These are phyloP conservation scores for Elegia similella DNA, from an alignment of 2,888 invertebrate genomes.

Conservation along the genomic window DNA sequence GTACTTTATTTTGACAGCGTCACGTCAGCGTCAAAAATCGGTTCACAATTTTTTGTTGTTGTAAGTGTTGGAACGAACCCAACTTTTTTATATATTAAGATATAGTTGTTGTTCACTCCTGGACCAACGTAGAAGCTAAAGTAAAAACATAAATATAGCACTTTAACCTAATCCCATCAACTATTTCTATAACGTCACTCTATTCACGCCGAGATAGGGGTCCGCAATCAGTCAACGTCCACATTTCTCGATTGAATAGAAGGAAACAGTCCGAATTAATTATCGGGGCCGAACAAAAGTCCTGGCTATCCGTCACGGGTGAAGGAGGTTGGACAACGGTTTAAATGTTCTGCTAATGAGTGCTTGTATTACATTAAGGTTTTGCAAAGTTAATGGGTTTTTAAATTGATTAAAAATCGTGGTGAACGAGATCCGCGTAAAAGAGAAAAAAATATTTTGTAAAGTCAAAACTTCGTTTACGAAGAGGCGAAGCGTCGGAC, in stretches of 20 bases:
- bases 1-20: too few relatives aligned
- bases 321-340: constrained; percentile 50
- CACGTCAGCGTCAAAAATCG: too few relatives aligned
- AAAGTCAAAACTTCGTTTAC: too few relatives aligned
- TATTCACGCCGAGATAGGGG: constrained; percentile 29
- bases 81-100: too few relatives aligned
- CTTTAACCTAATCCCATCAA: not conserved
- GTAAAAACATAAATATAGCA: not conserved
- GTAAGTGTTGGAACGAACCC: too few relatives aligned
- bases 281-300: constrained; percentile 55
- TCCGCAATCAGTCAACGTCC: constrained; percentile 32
- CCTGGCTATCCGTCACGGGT: constrained; percentile 55
- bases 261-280: constrained; percentile 54
- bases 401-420: too few relatives aligned
- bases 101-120: too few relatives aligned
- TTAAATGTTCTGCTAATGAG: constrained; percentile 12
- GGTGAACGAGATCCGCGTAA: too few relatives aligned
- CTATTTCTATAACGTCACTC: constrained; percentile 21
- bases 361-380: constrained; percentile 7
- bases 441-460: too few relatives aligned
- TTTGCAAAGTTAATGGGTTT: not conserved
- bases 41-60: too few relatives aligned
- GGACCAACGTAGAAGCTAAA: too few relatives aligned
- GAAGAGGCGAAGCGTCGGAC: too few relatives aligned
- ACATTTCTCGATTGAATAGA: constrained; percentile 35